Conservation (phyloP, 2,797 vertebrate genomes). For the Sylvia borin region DNA sequence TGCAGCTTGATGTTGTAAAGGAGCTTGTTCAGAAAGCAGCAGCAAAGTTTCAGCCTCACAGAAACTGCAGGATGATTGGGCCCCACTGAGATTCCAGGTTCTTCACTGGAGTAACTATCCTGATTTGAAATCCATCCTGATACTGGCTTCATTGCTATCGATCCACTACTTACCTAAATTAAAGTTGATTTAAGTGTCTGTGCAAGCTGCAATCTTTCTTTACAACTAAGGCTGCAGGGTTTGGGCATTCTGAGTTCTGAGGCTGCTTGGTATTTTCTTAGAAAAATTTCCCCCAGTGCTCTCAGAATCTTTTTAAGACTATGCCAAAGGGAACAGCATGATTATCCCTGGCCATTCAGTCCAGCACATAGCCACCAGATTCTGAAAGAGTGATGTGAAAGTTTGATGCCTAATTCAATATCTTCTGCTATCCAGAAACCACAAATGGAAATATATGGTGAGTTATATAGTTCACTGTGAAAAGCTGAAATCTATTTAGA, state of each 20-base stretch:
- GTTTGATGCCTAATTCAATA: conserved; percentile 23
- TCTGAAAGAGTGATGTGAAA: neutral
- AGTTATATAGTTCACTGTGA: neutral
- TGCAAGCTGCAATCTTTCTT: neutral
- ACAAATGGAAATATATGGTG: conserved; percentile 5
- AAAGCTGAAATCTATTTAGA: conserved; percentile 24
- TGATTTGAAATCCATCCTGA: conserved; percentile 13
- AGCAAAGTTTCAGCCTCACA: neutral
- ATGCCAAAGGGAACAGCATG: neutral
- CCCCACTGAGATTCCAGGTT: neutral
- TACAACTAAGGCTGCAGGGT: neutral
- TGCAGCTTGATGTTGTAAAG: neutral
- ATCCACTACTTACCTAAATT: conserved; percentile 50
- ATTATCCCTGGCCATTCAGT: neutral
- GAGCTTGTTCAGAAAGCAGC: neutral
- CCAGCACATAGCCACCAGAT: neutral
- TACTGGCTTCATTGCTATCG: conserved; percentile 13
- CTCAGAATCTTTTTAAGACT: conserved; percentile 27
- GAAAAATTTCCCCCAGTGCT: neutral
- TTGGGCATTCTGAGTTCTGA: neutral
- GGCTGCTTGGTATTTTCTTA: neutral
- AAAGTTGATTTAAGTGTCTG: conserved; percentile 41
- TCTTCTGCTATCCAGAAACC: neutral
- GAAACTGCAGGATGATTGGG: neutral
- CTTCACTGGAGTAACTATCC: neutral